These are phyloP conservation scores for Parotocinclus haroldoi DNA, from an alignment of 2,797 vertebrate genomes.

Conservation along the genomic window DNA sequence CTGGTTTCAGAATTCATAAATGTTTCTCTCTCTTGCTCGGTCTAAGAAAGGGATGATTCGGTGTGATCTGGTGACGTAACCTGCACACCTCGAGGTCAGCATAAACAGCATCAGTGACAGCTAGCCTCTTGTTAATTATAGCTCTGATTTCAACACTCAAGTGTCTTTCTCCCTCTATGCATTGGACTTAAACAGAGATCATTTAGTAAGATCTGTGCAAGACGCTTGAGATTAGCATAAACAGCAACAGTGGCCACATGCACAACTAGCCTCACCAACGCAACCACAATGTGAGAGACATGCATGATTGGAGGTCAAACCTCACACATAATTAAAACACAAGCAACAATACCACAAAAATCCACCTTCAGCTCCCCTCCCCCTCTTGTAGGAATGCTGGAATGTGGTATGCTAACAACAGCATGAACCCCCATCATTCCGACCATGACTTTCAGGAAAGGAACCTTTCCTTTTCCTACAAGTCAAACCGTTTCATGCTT, in stretches of 20 bases:
- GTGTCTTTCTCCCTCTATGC: no score
- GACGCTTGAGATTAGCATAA: not conserved
- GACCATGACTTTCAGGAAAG: no score
- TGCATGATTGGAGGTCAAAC: constrained; percentile 17
- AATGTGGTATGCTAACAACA: constrained; percentile 46
- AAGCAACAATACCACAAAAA: constrained; percentile 7
- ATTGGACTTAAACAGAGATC: not conserved
- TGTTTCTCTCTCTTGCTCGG: not conserved
- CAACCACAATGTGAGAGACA: not conserved
- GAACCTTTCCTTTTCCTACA: no score
- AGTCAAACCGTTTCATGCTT: constrained; percentile 14
- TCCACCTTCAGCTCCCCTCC: constrained; percentile 23
- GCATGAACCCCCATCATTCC: constrained; percentile 3
- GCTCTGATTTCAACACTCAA: no score
- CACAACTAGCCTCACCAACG: not conserved
- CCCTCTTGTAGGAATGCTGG: constrained; percentile 51
- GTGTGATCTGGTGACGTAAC: not conserved
- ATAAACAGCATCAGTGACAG: constrained; percentile 12
- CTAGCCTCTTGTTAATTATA: no score
- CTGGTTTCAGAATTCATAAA: not conserved
- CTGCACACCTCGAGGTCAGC: not conserved
- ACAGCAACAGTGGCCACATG: not conserved
- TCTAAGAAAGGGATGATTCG: not conserved
- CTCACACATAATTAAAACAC: constrained; percentile 7
- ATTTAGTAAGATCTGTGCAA: constrained; percentile 17